These are phyloP conservation scores for Phenganax subtilis DNA, from an alignment of 92 coral and sea anemone genomes.

Conservation along the genomic window DNA sequence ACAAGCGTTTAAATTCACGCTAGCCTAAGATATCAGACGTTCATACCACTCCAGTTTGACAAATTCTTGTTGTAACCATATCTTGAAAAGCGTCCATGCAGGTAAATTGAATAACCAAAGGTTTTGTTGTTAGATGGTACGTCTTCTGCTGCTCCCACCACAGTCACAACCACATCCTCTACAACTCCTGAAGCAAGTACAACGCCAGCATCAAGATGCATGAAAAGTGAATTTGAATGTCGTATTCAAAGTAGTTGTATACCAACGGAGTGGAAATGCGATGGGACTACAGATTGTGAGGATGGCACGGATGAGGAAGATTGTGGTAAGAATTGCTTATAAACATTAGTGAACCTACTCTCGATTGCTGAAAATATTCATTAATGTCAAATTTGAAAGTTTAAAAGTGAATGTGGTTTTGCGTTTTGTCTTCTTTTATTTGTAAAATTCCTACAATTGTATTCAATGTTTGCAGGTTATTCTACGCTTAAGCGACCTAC, in stretches of 20 bases:
- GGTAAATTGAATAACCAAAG: neutral
- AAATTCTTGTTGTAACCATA: too few relatives aligned
- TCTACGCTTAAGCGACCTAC: neutral
- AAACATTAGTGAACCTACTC: neutral
- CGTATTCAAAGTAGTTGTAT: neutral
- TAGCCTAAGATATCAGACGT: too few relatives aligned
- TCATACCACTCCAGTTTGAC: too few relatives aligned
- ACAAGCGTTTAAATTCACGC: neutral
- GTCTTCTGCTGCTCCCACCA: neutral
- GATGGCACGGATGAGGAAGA: conserved; percentile 24
- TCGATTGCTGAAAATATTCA: neutral
- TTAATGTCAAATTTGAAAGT: neutral
- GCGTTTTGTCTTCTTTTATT: too few relatives aligned
- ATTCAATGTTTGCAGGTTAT: neutral
- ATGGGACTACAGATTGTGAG: conserved; percentile 18
- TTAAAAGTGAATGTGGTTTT: neutral
- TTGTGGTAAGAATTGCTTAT: conserved; percentile 4
- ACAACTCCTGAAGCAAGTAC: neutral
- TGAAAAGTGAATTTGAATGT: conserved; percentile 11
- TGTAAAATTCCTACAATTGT: too few relatives aligned
- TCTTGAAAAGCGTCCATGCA: neutral
- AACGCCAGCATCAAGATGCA: neutral
- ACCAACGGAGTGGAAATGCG: conserved; percentile 27
- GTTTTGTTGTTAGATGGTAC: neutral
- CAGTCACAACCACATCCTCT: neutral